These are phyloP conservation scores for Pocota personata DNA, from an alignment of 2,888 invertebrate genomes.

Conservation along the genomic window DNA sequence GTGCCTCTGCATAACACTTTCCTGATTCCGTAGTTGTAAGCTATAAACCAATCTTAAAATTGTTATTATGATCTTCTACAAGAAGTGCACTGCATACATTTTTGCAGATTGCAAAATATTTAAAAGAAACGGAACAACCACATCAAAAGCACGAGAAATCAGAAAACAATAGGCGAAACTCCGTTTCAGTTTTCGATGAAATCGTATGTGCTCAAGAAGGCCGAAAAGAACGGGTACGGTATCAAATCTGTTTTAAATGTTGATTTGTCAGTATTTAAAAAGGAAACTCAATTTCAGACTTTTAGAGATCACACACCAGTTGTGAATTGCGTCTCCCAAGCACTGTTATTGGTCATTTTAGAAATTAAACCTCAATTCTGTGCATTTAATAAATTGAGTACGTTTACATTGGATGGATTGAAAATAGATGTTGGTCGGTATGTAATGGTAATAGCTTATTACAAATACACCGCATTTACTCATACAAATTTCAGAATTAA, in stretches of 20 bases:
- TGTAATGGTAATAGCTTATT: not conserved
- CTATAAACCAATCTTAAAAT: too few relatives aligned
- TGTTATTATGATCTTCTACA: too few relatives aligned
- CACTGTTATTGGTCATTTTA: slow-evolving; percentile 77
- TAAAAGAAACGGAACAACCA: slow-evolving; percentile 10
- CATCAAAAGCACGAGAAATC: not conserved
- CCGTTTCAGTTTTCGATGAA: slow-evolving; percentile 81
- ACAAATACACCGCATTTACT: not conserved
- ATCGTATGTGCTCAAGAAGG: slow-evolving; percentile 75
- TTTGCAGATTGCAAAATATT: slow-evolving; percentile 36
- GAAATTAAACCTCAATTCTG: slow-evolving; percentile 76
- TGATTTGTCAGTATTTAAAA: not conserved
- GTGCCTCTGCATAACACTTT: too few relatives aligned
- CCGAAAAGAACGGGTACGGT: slow-evolving; percentile 48
- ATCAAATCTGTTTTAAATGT: not conserved
- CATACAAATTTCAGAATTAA: slow-evolving; percentile 65
- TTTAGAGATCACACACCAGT: slow-evolving; percentile 77
- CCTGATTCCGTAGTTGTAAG: too few relatives aligned
- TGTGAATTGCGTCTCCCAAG: slow-evolving; percentile 79
- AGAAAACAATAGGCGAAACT: slow-evolving; percentile 77
- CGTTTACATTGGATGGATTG: slow-evolving; percentile 69
- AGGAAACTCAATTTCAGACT: slow-evolving; percentile 47
- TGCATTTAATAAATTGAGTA: slow-evolving; percentile 75
- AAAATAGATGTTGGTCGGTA: slow-evolving; percentile 75
- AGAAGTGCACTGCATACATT: too few relatives aligned